A percentile compares a stretch with the other conserved stretches of the same genome.
phyloP scores from a whole-genome alignment of 2,888 invertebrate species.

The Glaucopsyche alexis region DNA sequence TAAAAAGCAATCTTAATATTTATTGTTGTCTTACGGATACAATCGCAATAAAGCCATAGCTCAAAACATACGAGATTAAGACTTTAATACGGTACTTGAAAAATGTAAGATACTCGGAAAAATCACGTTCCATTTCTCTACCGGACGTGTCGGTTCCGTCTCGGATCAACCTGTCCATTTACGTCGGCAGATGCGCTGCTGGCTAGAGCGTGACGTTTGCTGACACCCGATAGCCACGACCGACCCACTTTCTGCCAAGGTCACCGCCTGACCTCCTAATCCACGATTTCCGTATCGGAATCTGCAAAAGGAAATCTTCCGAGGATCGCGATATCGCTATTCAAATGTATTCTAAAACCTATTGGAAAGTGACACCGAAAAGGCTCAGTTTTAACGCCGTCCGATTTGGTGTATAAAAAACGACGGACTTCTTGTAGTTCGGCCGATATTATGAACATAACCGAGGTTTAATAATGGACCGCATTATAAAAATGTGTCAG shows the following conservation, averaged over 20 bases:
- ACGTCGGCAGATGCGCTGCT: constrained; percentile 37
- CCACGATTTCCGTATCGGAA: constrained; percentile 48
- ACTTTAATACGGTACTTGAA: neutral
- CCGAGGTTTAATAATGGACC: constrained; percentile 3
- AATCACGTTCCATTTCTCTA: constrained; percentile 11
- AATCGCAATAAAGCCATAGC: too few species aligned
- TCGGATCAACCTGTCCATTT: constrained; percentile 29
- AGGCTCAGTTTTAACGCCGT: neutral
- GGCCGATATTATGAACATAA: too few species aligned
- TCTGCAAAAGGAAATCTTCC: constrained; percentile 34
- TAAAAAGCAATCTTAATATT: too few species aligned
- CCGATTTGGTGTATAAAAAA: constrained; percentile 16
- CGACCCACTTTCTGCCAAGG: constrained; percentile 75
- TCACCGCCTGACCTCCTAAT: constrained; percentile 74
- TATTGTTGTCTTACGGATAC: too few species aligned
- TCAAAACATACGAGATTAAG: too few species aligned
- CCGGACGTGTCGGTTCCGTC: constrained; percentile 14
- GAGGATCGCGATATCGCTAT: constrained; percentile 25
- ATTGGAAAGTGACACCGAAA: constrained; percentile 23
- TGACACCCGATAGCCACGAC: constrained; percentile 73
- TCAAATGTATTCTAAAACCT: constrained; percentile 10
- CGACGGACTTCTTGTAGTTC: neutral
- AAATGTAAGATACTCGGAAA: neutral
- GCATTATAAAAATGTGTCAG: constrained; percentile 5
- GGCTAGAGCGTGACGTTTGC: constrained; percentile 74